These are phyloP conservation scores for Natator depressus DNA, from an alignment of 2,113 vertebrate genomes.

Conservation along the genomic window DNA sequence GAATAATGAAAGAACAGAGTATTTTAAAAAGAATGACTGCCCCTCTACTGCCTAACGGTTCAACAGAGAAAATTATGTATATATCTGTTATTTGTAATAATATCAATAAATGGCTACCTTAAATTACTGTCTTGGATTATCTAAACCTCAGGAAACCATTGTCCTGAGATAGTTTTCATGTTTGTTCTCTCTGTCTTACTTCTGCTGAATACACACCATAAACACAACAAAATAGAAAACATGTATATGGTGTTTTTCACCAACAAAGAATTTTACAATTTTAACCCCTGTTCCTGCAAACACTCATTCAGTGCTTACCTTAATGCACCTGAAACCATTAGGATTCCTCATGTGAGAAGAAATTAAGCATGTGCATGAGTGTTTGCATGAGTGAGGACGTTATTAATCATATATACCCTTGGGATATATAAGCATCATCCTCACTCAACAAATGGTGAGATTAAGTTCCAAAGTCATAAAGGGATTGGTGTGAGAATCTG, in stretches of 20 bases:
- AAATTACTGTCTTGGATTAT: not conserved
- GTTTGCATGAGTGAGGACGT: not conserved
- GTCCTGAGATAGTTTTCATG: not conserved
- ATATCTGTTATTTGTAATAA: not conserved
- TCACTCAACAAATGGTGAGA: not conserved
- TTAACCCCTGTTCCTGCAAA: not conserved
- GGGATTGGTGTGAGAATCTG: rapidly evolving
- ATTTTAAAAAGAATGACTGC: not conserved
- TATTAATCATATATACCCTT: not conserved
- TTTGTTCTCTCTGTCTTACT: not conserved
- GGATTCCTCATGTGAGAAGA: not conserved
- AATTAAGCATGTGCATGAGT: not conserved
- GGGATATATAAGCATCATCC: not conserved
- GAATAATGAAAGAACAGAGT: not conserved
- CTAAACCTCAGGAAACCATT: not conserved
- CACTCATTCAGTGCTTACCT: not conserved
- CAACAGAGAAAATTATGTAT: not conserved
- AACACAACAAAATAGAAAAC: not conserved
- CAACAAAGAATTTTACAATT: not conserved
- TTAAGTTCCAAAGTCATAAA: not conserved
- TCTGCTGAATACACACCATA: rapidly evolving
- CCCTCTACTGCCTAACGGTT: not conserved
- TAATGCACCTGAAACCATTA: not conserved
- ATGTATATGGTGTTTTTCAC: not conserved
- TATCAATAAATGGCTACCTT: not conserved